phyloP scores from a whole-genome alignment of 37 sponge, comb jelly and placozoan genomes.

The Haliclona indistincta region DNA sequence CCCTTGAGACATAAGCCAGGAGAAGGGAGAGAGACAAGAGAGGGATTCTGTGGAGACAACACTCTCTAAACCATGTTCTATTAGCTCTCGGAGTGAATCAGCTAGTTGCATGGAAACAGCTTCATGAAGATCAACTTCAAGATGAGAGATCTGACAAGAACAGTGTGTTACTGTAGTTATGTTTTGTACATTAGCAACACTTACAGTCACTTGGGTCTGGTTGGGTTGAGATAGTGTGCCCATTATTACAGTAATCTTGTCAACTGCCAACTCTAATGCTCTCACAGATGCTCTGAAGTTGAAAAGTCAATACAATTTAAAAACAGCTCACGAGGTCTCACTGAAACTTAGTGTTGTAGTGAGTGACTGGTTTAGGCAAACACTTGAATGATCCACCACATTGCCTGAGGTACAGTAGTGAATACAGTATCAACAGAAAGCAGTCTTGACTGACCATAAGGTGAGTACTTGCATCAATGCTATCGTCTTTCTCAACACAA shows the following conservation, averaged over 20 bases:
- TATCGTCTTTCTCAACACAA: slow-evolving; percentile 57
- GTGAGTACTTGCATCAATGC: slow-evolving; percentile 67
- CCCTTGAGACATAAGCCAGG: slow-evolving; percentile 11
- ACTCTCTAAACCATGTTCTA: slow-evolving; percentile 41
- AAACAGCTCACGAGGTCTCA: too few species aligned
- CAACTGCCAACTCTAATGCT: slow-evolving; percentile 50
- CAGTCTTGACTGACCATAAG: slow-evolving; percentile 6
- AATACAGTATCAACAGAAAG: neutral
- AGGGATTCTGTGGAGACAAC: too few species aligned
- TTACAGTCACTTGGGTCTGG: slow-evolving; percentile 15
- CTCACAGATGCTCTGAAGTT: slow-evolving; percentile 41
- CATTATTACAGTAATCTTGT: slow-evolving; percentile 55
- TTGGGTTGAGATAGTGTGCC: slow-evolving; percentile 26
- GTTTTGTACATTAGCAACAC: neutral
- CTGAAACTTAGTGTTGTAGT: neutral
- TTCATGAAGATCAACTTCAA: slow-evolving; percentile 62
- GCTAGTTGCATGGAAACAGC: slow-evolving; percentile 58
- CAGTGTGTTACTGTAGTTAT: neutral
- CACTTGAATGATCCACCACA: slow-evolving; percentile 49
- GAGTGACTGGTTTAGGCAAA: slow-evolving; percentile 9
- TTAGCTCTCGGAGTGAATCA: slow-evolving; percentile 34
- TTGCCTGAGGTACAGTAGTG: slow-evolving; percentile 5
- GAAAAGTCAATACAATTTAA: neutral
- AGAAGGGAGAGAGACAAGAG: slow-evolving; percentile 1
- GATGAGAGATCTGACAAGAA: neutral